Evolutionary conservation across 2,888 invertebrate species (phyloP), one percentile per base, ranked within the genome.

Genomic region (Lymantria dispar): DNA sequence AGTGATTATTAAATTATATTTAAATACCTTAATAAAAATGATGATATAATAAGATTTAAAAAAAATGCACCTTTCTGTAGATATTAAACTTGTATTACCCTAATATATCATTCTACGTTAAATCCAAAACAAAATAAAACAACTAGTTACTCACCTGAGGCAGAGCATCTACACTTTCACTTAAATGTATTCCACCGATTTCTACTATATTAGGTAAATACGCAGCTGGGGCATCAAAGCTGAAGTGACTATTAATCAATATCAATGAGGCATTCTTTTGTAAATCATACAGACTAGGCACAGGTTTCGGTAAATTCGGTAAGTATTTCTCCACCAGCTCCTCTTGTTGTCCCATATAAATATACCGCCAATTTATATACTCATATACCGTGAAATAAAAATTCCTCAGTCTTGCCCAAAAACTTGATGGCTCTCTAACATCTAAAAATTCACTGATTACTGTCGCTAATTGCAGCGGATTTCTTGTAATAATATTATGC

Each of bases 101-200:
- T 5, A 22, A 5, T 22, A 22, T 22, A 22, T 22, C 22, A 22
- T 22, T 22, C 5, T 22, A 22, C 22, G 5, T 22, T 22, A 22
- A 22, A 5, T 22, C 22, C 22, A 22, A 22, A 22, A 22, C 3
- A 22, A 22, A 22, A 22, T 22, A 22, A 22, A 5, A n/a, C n/a
- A n/a, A n/a, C n/a, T 33, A 10, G 33, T 33, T 33, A 66, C 71
- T 64, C 65, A 88, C 89, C 62, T 74, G 48, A 7, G 90, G 84
- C n/a, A 91, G 72, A 45, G 74, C 63, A 0, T 58, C 63, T 38
- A 78, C 73, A 55, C 75, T 83, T 39, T 77, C 72, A 12, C 76
- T 78, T 7, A 92, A 70, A 74, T 94, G 94, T 44, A 89, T 70
- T 29, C 94, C 94, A 13, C 93, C 94, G 45, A 94, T 85, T 64